A percentile compares a stretch with the other conserved stretches of the same genome.
These are phyloP conservation scores for Yponomeuta plumbellus DNA, from an alignment of 2,888 invertebrate species.

Conservation along the genomic window DNA sequence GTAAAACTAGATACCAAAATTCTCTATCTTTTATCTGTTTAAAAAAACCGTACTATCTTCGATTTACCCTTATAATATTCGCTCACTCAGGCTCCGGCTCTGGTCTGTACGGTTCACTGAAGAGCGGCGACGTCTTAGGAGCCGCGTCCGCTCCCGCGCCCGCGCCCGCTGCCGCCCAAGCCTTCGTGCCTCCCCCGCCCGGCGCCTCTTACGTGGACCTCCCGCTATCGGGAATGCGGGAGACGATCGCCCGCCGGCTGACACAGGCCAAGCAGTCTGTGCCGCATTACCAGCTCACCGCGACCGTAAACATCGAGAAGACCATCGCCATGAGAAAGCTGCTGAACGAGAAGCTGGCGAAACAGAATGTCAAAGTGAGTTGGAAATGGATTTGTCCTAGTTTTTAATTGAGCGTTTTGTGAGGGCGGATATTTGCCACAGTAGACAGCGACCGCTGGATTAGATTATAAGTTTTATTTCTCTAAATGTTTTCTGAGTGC, in stretches of 20 bases:
- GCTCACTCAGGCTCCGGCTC: constrained; percentile 77
- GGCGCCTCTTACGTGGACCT: constrained; percentile 82
- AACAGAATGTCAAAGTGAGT: constrained; percentile 84
- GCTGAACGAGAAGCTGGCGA: constrained; percentile 87
- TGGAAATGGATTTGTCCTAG: neutral
- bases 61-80: constrained; percentile 3
- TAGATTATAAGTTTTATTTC: too few relatives aligned
- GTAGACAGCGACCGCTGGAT: neutral
- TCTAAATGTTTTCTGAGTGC: too few relatives aligned
- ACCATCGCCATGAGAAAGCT: constrained; percentile 84
- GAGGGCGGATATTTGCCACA: too few relatives aligned
- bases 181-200: constrained; percentile 48
- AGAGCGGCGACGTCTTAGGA: constrained; percentile 84
- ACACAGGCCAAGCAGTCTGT: constrained; percentile 93
- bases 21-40: neutral
- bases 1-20: neutral
- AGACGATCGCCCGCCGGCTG: constrained; percentile 92
- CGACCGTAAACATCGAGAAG: constrained; percentile 90
- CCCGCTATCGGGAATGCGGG: constrained; percentile 88
- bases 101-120: constrained; percentile 90
- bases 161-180: constrained; percentile 30
- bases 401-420: too few relatives aligned
- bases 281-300: constrained; percentile 96
- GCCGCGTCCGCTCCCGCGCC: constrained; percentile 33
- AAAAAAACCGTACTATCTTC: neutral